A percentile compares a stretch with the other conserved stretches of the same genome.
These are phyloP conservation scores for Aspidoscelis tigris DNA, from an alignment of 2,113 vertebrate genomes.

Conservation along the genomic window DNA sequence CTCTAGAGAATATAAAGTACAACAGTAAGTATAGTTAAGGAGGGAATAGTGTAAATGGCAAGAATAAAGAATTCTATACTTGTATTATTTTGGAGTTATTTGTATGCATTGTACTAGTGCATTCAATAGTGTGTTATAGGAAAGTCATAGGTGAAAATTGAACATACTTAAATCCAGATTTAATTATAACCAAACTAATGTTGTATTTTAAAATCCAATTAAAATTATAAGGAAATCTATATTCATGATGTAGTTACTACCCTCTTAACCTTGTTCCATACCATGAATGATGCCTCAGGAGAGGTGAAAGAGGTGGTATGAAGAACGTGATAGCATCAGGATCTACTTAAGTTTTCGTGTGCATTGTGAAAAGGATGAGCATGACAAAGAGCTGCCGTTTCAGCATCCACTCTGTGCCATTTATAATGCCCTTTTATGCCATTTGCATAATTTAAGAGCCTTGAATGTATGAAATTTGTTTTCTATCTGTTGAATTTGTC, in stretches of 20 bases:
- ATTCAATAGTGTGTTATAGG: not conserved
- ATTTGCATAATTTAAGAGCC: not conserved
- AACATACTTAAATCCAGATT: not conserved
- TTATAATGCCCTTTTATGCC: not conserved
- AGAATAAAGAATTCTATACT: not conserved
- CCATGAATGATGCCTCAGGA: not conserved
- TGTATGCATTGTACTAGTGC: not conserved
- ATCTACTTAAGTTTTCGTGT: too few species aligned
- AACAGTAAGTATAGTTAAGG: not conserved
- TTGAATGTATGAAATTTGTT: not conserved
- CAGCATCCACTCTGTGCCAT: not conserved
- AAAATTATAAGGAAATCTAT: not conserved
- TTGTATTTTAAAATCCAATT: not conserved
- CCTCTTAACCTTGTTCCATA: not conserved
- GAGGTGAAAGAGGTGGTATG: not conserved
- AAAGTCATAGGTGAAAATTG: not conserved
- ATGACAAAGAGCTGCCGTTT: not conserved
- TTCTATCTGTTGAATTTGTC: not conserved
- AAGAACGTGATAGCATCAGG: not conserved
- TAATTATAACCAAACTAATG: not conserved
- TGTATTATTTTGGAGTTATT: not conserved
- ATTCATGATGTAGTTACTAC: not conserved
- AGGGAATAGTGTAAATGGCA: too few species aligned
- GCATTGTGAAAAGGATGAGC: not conserved
- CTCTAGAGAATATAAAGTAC: too few species aligned